Percentiles rank a stretch among this genome's conserved stretches.
Evolutionary conservation across 2,888 invertebrate genomes (phyloP).

Genomic region (Conistra vaccinii): DNA sequence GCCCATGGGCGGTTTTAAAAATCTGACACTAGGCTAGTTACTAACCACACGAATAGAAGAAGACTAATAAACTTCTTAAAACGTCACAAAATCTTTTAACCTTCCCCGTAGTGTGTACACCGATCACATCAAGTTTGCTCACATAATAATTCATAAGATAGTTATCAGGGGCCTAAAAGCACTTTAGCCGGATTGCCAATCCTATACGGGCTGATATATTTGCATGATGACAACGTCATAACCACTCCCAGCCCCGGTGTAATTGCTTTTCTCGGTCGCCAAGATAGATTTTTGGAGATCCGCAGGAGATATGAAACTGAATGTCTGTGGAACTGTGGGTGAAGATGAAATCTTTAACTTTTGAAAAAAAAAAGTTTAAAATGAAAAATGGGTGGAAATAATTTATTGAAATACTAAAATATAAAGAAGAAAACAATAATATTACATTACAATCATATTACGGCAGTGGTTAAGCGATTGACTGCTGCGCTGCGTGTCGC

Average conservation of each 20-base stretch:
- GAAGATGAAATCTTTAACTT: not conserved
- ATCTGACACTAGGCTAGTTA: too few species aligned
- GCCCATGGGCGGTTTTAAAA: too few species aligned
- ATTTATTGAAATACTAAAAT: not conserved
- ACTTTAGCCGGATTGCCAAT: conserved; percentile 83
- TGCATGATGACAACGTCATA: conserved; percentile 81
- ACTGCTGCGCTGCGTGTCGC: too few species aligned
- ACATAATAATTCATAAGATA: conserved; percentile 83
- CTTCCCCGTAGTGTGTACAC: conserved; percentile 58
- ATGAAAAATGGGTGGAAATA: not conserved
- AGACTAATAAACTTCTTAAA: too few species aligned
- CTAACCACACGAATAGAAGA: too few species aligned
- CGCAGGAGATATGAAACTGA: conserved; percentile 24
- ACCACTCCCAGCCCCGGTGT: conserved; percentile 72
- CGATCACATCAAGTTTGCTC: conserved; percentile 64
- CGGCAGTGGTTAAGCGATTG: too few species aligned
- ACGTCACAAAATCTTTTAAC: conserved; percentile 20
- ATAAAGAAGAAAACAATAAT: too few species aligned
- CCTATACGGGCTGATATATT: conserved; percentile 75
- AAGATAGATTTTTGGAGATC: conserved; percentile 74
- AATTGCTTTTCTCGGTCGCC: conserved; percentile 76
- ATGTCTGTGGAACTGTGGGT: not conserved
- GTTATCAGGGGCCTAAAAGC: conserved; percentile 82
- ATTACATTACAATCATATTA: too few species aligned
- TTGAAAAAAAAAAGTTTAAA: not conserved